Evolutionary conservation across 2,888 invertebrate species (phyloP).

Genomic region (Maniola hyperantus): DNA sequence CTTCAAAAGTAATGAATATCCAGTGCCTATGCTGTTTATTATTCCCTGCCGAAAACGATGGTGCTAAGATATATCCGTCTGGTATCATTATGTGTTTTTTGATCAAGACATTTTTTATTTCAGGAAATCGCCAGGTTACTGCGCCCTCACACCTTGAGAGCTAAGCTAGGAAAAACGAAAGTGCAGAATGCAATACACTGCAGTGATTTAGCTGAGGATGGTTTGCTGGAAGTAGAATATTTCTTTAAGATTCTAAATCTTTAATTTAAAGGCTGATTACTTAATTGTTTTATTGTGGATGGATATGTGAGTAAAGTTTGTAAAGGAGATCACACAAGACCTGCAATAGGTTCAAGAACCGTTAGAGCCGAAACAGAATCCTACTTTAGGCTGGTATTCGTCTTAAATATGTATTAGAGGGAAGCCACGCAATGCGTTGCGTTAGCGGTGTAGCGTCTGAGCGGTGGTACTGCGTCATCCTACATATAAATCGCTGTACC

Average conservation of each 20-base stretch:
- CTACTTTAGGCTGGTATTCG: too few relatives aligned
- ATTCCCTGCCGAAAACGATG: too few relatives aligned
- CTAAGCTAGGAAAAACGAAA: slow-evolving; percentile 91
- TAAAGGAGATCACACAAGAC: background rate
- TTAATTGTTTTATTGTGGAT: background rate
- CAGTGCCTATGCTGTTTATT: too few relatives aligned
- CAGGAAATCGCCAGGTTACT: slow-evolving; percentile 93
- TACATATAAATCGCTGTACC: too few relatives aligned
- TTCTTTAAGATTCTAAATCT: slow-evolving; percentile 88
- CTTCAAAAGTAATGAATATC: too few relatives aligned
- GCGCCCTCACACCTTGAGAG: slow-evolving; percentile 91
- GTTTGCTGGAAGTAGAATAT: slow-evolving; percentile 90
- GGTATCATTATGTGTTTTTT: background rate
- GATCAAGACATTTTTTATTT: slow-evolving; percentile 29
- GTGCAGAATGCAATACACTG: slow-evolving; percentile 96
- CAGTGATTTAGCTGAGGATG: slow-evolving; percentile 95
- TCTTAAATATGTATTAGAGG: too few relatives aligned
- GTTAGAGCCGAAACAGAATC: too few relatives aligned
- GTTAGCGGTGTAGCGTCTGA: too few relatives aligned
- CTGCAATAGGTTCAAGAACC: background rate
- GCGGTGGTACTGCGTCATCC: too few relatives aligned
- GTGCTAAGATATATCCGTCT: too few relatives aligned
- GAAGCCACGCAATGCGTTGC: too few relatives aligned
- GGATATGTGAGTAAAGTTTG: background rate
- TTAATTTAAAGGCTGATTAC: slow-evolving; percentile 52